These are phyloP conservation scores for Branchinecta lindahli DNA, from an alignment of 1,140 invertebrate genomes.

Conservation along the genomic window DNA sequence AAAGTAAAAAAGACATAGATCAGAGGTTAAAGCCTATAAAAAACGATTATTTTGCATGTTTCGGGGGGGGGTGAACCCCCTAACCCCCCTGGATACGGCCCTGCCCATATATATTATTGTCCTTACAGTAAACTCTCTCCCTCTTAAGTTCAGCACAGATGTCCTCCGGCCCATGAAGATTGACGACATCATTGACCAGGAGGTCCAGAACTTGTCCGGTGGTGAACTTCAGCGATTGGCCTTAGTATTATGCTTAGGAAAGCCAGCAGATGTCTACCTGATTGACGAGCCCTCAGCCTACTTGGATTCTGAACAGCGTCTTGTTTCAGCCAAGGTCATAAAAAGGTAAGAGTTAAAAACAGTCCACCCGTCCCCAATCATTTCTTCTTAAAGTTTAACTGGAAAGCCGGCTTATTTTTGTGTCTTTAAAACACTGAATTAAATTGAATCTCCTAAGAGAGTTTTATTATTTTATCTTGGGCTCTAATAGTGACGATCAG, in stretches of 20 bases:
- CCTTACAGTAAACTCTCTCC: slow-evolving; percentile 13
- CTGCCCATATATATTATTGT: neutral
- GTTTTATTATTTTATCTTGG: no score
- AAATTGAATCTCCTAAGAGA: no score
- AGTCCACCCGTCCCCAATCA: no score
- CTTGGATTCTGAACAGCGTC: slow-evolving; percentile 98
- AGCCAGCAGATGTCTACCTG: slow-evolving; percentile 96
- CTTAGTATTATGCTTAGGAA: slow-evolving; percentile 85
- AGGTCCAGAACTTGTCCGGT: slow-evolving; percentile 96
- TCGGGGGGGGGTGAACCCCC: no score
- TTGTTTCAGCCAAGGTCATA: slow-evolving; percentile 97
- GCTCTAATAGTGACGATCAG: no score
- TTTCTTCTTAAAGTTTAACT: slow-evolving; percentile 18
- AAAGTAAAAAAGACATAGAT: no score
- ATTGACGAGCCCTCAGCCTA: slow-evolving; percentile 99
- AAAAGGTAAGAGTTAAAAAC: slow-evolving; percentile 50
- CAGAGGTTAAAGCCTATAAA: no score
- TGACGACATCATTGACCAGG: slow-evolving; percentile 95
- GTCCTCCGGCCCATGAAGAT: slow-evolving; percentile 98
- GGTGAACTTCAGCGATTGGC: slow-evolving; percentile 98
- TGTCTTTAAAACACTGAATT: no score
- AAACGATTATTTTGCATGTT: no score
- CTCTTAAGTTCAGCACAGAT: slow-evolving; percentile 80
- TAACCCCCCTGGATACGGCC: no score
- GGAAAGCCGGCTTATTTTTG: slow-evolving; percentile 14